Evolutionary conservation across 2,888 invertebrate species (phyloP).

Genomic region (Drosophila incognita): DNA sequence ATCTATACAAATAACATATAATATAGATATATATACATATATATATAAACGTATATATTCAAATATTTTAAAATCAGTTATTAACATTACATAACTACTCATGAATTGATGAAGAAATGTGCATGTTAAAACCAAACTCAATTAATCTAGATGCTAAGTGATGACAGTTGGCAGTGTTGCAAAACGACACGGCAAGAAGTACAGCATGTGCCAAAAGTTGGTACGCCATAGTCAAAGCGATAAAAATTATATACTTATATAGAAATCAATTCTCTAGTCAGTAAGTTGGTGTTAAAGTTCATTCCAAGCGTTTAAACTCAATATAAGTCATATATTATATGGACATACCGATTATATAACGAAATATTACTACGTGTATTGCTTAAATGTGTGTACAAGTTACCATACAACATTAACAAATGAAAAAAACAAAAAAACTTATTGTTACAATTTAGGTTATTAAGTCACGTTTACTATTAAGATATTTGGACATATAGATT

Average conservation of each 20-base stretch:
- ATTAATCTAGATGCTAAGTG: conserved; percentile 56
- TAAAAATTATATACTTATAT: conserved; percentile 41
- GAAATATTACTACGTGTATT: conserved; percentile 65
- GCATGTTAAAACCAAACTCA: conserved; percentile 59
- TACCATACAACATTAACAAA: conserved; percentile 31
- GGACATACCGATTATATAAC: conserved; percentile 59
- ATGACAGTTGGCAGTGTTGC: conserved; percentile 47
- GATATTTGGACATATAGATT: conserved; percentile 76
- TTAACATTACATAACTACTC: conserved; percentile 41
- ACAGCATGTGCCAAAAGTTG: conserved; percentile 70
- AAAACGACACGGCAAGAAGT: conserved; percentile 43
- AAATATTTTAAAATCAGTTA: conserved; percentile 29
- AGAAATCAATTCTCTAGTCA: conserved; percentile 58
- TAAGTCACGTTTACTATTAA: conserved; percentile 68
- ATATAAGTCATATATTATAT: conserved; percentile 47
- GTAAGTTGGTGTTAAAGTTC: conserved; percentile 76
- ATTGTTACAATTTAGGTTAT: conserved; percentile 77
- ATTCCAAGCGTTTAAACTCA: conserved; percentile 68
- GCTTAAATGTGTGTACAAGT: conserved; percentile 72
- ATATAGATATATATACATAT: conserved; percentile 32
- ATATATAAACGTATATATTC: conserved; percentile 42
- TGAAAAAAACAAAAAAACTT: conserved; percentile 39
- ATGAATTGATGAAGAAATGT: conserved; percentile 48
- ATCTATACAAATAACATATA: conserved; percentile 28
- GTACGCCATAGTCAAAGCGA: conserved; percentile 36